A percentile compares a stretch with the other conserved stretches of the same genome.
These are phyloP conservation scores for Carabus problematicus DNA, from an alignment of 2,888 invertebrate species.

Conservation along the genomic window DNA sequence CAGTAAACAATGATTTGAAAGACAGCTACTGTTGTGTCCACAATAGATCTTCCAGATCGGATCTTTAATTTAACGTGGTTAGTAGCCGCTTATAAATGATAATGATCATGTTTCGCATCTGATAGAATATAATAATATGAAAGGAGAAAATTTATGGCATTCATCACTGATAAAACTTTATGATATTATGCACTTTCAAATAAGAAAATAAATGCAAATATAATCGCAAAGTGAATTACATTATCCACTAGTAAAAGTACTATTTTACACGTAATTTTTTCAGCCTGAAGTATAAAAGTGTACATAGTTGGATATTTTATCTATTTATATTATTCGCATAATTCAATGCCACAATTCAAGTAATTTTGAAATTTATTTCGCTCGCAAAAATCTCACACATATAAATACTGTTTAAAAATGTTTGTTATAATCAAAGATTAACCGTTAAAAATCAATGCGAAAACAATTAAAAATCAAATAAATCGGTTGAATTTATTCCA, in stretches of 20 bases:
- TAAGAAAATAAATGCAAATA: conserved; percentile 1
- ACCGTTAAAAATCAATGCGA: conserved; percentile 2
- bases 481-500: neutral
- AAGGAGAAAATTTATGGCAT: conserved; percentile 1
- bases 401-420: neutral
- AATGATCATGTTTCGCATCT: neutral
- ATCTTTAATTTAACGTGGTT: neutral
- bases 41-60: neutral
- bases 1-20: conserved; percentile 19
- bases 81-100: neutral
- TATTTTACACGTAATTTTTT: too few relatives aligned
- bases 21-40: neutral
- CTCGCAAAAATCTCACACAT: too few relatives aligned
- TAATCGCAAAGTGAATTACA: neutral
- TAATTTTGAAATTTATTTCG: too few relatives aligned
- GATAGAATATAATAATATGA: neutral
- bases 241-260: too few relatives aligned
- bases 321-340: too few relatives aligned
- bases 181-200: neutral
- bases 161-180: neutral
- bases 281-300: too few relatives aligned
- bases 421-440: neutral
- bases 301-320: too few relatives aligned
- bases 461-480: neutral
- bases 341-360: too few relatives aligned